Percentiles rank a stretch among this genome's conserved stretches.
phyloP scores from a whole-genome alignment of 2,797 vertebrate species.

The Chelmon rostratus region DNA sequence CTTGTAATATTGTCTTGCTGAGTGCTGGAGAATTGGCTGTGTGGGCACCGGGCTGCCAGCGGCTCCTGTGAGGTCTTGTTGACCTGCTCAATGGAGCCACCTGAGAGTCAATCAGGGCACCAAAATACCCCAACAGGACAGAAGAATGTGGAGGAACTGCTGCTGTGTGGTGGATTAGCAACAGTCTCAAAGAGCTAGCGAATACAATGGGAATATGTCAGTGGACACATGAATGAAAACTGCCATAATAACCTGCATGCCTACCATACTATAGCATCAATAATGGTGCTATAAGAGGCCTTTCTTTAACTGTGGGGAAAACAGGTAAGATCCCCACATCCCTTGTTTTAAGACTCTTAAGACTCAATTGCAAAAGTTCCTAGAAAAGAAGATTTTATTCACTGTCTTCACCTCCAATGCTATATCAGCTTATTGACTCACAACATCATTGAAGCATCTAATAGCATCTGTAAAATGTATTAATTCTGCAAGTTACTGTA shows the following conservation, averaged over 20 bases:
- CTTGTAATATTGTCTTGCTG: conserved; percentile 67
- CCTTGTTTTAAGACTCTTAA: no score
- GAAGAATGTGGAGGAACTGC: conserved; percentile 40
- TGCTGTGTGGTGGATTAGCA: conserved; percentile 23
- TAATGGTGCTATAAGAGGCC: no score
- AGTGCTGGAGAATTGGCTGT: conserved; percentile 48
- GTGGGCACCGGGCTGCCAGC: conserved; percentile 61
- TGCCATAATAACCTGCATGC: not conserved
- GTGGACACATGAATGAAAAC: not conserved
- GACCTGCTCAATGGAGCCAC: conserved; percentile 50
- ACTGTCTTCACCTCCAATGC: not conserved
- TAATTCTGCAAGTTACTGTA: not conserved
- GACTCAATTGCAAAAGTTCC: not conserved
- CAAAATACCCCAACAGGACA: not conserved
- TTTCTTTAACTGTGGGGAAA: not conserved
- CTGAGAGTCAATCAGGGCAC: conserved; percentile 29
- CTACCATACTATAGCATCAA: not conserved
- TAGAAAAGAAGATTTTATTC: not conserved
- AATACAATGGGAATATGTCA: not conserved
- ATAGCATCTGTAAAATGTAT: not conserved
- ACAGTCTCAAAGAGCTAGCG: not conserved
- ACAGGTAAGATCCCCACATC: not conserved
- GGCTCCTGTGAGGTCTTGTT: conserved; percentile 65
- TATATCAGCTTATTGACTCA: not conserved
- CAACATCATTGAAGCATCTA: not conserved